Conservation (phyloP, 92 coral and sea anemone genomes). For the Porites cylindrica region DNA sequence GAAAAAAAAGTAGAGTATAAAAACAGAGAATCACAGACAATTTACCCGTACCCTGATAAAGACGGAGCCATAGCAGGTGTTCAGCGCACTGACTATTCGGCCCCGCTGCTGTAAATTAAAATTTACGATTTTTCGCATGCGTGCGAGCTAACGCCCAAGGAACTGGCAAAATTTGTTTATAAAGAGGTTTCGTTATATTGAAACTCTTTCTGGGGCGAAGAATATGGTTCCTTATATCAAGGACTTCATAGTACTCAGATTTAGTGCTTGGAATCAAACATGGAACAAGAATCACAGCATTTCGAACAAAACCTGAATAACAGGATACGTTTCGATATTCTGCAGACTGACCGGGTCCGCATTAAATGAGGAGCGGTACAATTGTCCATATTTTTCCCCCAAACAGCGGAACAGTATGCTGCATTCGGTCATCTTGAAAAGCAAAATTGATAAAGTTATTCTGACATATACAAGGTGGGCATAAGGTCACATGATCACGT, state of each 20-base stretch:
- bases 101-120: no score
- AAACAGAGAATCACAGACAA: background rate
- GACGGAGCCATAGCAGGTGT: no score
- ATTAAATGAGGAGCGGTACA: constrained; percentile 90
- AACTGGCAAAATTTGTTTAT: no score
- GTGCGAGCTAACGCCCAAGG: no score
- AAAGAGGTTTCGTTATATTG: no score
- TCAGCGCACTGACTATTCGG: no score
- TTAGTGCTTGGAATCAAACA: no score
- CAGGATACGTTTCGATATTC: constrained; percentile 96
- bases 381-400: constrained; percentile 87
- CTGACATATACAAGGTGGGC: background rate
- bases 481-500: background rate
- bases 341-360: constrained; percentile 96
- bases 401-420: constrained; percentile 82
- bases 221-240: no score
- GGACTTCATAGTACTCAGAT: no score
- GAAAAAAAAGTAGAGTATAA: background rate
- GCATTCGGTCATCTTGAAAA: constrained; percentile 84
- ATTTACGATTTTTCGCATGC: no score
- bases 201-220: background rate
- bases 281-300: background rate
- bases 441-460: background rate
- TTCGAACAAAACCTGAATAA: background rate
- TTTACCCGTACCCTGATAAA: background rate